These are phyloP conservation scores for Perodicticus potto DNA, from an alignment of 2,797 vertebrate genomes.

Conservation along the genomic window DNA sequence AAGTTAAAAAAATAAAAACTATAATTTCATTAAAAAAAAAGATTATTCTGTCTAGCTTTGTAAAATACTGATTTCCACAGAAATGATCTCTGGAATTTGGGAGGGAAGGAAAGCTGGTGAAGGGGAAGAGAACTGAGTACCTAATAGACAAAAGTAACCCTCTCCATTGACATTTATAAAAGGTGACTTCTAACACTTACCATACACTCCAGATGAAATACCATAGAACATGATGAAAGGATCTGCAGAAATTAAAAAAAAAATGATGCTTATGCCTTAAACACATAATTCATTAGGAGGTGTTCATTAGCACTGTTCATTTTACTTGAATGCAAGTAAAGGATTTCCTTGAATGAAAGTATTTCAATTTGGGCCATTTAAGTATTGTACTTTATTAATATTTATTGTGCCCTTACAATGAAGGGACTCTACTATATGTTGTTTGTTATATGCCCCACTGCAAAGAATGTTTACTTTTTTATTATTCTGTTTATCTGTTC, in stretches of 20 bases:
- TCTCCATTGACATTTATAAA: neutral
- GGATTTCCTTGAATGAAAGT: neutral
- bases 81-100: neutral
- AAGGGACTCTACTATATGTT: neutral
- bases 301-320: neutral
- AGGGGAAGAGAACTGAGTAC: neutral
- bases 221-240: neutral
- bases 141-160: neutral
- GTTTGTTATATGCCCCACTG: neutral
- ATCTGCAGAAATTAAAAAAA: neutral
- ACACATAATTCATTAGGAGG: neutral
- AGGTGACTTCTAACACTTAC: neutral
- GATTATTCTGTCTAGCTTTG: neutral
- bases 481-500: neutral
- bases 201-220: neutral
- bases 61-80: neutral
- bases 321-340: neutral
- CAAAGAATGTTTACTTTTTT: neutral
- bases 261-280: neutral
- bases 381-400: neutral
- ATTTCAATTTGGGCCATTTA: neutral
- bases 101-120: neutral
- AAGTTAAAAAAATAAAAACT: no score
- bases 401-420: neutral
- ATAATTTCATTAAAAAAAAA: neutral